These are phyloP conservation scores for Onchidella celtica DNA, from an alignment of 2,888 invertebrate genomes.

Conservation along the genomic window DNA sequence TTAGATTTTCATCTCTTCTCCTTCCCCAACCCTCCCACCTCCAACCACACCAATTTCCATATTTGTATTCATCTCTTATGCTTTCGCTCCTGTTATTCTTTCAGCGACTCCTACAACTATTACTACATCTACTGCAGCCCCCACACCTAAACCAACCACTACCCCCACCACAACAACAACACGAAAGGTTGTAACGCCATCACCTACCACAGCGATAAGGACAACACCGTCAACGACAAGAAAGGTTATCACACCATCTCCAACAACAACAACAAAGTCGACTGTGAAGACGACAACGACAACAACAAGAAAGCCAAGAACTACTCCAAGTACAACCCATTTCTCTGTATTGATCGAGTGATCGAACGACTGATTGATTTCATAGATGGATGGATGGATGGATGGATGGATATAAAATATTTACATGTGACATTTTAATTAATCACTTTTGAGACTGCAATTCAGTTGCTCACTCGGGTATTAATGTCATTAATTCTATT, in stretches of 20 bases:
- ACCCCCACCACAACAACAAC: background rate
- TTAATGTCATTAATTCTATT: too few relatives aligned
- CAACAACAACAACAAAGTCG: background rate
- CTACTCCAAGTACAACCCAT: too few relatives aligned
- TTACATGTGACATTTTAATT: too few relatives aligned
- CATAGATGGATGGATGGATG: too few relatives aligned
- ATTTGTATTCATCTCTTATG: background rate
- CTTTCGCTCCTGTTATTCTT: background rate
- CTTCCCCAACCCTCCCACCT: too few relatives aligned
- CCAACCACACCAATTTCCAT: too few relatives aligned
- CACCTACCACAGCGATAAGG: background rate
- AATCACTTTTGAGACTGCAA: too few relatives aligned
- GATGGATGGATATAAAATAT: too few relatives aligned
- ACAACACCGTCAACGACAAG: background rate
- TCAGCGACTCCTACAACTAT: background rate
- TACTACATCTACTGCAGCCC: background rate
- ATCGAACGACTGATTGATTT: too few relatives aligned
- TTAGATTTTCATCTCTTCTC: too few relatives aligned
- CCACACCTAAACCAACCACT: background rate
- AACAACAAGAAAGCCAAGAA: background rate
- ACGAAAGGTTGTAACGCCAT: background rate
- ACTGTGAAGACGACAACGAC: background rate
- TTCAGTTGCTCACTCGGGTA: too few relatives aligned
- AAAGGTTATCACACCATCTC: background rate
- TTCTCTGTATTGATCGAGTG: too few relatives aligned